Conservation (phyloP, 2,113 vertebrate species). For the Lepidothrix coronata region DNA sequence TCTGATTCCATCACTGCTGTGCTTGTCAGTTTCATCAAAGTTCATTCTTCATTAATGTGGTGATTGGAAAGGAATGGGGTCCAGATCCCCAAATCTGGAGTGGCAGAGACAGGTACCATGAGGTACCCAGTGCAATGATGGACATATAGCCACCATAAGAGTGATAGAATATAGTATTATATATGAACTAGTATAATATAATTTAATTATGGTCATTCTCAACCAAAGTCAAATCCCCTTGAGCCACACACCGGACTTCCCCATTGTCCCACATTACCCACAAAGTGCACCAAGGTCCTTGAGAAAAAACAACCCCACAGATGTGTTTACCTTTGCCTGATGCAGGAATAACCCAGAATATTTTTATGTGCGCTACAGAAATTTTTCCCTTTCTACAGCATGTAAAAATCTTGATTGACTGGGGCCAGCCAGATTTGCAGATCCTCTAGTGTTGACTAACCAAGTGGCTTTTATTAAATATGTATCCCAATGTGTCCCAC, state of each 20-base stretch:
- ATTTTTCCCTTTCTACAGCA: background rate
- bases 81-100: background rate
- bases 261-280: background rate
- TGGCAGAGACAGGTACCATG: background rate
- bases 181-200: background rate
- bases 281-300: background rate
- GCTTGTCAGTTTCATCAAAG: background rate
- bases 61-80: background rate
- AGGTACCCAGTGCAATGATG: background rate
- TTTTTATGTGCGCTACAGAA: background rate
- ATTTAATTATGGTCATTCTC: background rate
- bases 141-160: background rate
- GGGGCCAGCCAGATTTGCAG: background rate
- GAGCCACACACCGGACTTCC: background rate
- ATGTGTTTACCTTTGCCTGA: background rate
- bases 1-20: background rate
- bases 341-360: background rate
- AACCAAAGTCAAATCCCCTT: background rate
- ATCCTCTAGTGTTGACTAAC: background rate
- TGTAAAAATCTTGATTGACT: background rate
- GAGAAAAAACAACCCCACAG: background rate
- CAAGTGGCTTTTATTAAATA: background rate
- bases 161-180: no score
- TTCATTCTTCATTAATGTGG: background rate
- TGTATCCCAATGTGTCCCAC: background rate